Evolutionary conservation across 2,113 vertebrate genomes (phyloP), one percentile per base, ranked within the genome.

Genomic region (Pelmatolapia mariae): DNA sequence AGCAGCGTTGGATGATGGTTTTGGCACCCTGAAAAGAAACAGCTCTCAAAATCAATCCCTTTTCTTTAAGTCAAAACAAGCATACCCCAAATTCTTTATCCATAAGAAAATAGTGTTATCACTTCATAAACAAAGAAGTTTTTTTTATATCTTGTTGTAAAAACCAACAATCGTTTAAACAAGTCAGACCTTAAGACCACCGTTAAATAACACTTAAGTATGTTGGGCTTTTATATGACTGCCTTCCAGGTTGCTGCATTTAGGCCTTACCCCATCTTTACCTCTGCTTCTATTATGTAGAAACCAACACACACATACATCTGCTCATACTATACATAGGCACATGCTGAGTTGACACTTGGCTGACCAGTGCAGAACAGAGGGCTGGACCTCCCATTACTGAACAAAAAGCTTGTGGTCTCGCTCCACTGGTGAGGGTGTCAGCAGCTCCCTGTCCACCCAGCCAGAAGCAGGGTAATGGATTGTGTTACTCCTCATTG

Each of bases 401-500:
- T 86, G 86, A 91, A 93, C 91, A 90, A 88, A 85, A 89, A 91
- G 91, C 90, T 89, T 19, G 47, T 84, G 85, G 91, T 94, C 88
- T 91, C 80, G 89, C 94, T 91, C 86, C 82, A 83, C 81, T 92
- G 92, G 87, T 85, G 88, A 87, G 80, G 82, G 91, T 88, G 86
- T 94, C 91, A 90, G 93, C 91, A 84, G 87, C 93, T 88, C 83
- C 89, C 83, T 59, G 84, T 91, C 88, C 88, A 85, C 66, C 86
- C 78, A 84, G 88, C 89, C 86, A 89, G 82, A 92, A 93, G 88
- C 89, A 93, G 90, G 66, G 91, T 95, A 95, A 95, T 92, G 92
- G 95, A 95, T 95, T 91, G 91, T 94, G 91, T 95, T 95, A 92
- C 94, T 93, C 87, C 89, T 88, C n/a, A 50, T 86, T 92, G 92